Percentiles rank a stretch among this genome's conserved stretches.
Conservation (phyloP, 2,113 vertebrate species). For the Scomber colias region DNA sequence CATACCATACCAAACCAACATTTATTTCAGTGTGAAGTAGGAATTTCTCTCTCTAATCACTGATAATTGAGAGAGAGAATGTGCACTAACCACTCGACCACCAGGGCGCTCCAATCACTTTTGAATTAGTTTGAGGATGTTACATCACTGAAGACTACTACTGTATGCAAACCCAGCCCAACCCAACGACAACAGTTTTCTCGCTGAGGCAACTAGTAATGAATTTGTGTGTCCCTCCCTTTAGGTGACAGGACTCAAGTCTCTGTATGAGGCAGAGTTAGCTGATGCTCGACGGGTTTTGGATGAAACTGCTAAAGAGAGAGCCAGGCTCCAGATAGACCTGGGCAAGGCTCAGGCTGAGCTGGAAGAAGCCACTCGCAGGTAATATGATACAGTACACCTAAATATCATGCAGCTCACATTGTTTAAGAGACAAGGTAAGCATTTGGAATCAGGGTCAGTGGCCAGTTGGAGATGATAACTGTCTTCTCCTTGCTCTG, state of each 20-base stretch:
- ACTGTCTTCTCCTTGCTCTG: neutral
- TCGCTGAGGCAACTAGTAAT: neutral
- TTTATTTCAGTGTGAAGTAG: too few relatives aligned
- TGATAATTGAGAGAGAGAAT: too few relatives aligned
- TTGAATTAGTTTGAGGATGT: too few relatives aligned
- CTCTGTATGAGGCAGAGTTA: conserved; percentile 93
- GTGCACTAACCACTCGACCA: too few relatives aligned
- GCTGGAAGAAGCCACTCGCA: conserved; percentile 89
- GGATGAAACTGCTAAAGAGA: conserved; percentile 94
- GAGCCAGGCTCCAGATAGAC: conserved; percentile 94
- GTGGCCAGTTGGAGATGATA: neutral
- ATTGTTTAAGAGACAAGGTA: neutral
- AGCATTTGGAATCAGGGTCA: neutral
- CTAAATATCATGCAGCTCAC: neutral
- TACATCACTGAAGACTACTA: too few relatives aligned
- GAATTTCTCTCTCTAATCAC: too few relatives aligned
- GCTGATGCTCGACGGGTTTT: conserved; percentile 93
- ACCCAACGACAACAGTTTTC: too few relatives aligned
- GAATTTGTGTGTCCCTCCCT: neutral
- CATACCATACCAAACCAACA: too few relatives aligned
- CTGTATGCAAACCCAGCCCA: too few relatives aligned
- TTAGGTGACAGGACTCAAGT: conserved; percentile 93
- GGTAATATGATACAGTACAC: conserved; percentile 62
- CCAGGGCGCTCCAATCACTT: too few relatives aligned
- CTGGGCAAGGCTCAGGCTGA: conserved; percentile 91